Evolutionary conservation across 2,797 vertebrate species (phyloP).

Genomic region (Siniperca undulata): DNA sequence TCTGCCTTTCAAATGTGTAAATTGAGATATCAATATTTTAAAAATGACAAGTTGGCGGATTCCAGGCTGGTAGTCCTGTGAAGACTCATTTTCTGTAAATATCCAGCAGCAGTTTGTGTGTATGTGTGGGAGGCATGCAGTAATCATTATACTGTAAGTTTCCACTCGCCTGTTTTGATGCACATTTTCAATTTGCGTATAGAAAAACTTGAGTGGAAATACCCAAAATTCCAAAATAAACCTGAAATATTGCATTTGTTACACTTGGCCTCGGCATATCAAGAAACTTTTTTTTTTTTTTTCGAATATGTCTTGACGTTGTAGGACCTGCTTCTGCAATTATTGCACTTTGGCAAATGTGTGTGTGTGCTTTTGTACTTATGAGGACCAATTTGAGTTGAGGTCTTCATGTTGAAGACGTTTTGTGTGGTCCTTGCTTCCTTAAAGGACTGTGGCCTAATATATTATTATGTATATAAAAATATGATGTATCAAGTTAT

Average conservation of each 20-base stretch:
- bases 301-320: accelerated
- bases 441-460: background rate
- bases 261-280: background rate
- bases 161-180: background rate
- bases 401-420: background rate
- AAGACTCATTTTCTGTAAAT: background rate
- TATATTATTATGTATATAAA: background rate
- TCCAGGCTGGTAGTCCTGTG: background rate
- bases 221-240: background rate
- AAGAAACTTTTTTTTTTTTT: background rate
- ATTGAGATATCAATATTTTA: background rate
- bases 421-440: background rate
- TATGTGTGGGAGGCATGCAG: background rate
- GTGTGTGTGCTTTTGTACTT: background rate
- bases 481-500: background rate
- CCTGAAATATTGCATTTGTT: no score
- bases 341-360: background rate
- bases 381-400: background rate
- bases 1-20: background rate
- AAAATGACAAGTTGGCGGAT: background rate
- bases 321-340: background rate
- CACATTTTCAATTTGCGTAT: background rate
- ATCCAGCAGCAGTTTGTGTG: background rate
- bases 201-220: background rate
- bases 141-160: background rate